Evolutionary conservation across 1,140 invertebrate genomes (phyloP).

Genomic region (Prorops nasuta): DNA sequence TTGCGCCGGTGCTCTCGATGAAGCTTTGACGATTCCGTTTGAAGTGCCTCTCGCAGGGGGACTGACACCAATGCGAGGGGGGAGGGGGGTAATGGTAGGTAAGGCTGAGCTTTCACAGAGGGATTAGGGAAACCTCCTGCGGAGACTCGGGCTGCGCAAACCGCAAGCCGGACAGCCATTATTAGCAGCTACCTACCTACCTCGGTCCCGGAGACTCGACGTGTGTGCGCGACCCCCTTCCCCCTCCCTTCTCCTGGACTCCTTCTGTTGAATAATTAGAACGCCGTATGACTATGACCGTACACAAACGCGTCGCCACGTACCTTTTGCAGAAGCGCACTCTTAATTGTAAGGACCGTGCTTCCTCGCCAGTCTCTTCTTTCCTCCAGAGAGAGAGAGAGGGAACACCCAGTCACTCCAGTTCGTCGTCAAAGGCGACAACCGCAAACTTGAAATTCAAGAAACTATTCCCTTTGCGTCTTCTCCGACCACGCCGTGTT

Average conservation of each 20-base stretch:
- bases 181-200: slow-evolving; percentile 41
- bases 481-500: too few species aligned
- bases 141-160: slow-evolving; percentile 33
- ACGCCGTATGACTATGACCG: slow-evolving; percentile 21
- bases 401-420: too few species aligned
- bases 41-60: slow-evolving; percentile 37
- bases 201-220: slow-evolving; percentile 22
- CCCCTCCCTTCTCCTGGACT: too few species aligned
- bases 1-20: slow-evolving; percentile 44
- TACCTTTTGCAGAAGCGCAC: not conserved
- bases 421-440: too few species aligned
- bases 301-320: not conserved
- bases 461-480: too few species aligned
- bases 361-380: not conserved
- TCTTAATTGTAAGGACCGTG: slow-evolving; percentile 10
- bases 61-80: too few species aligned
- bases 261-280: slow-evolving; percentile 47
- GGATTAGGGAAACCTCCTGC: slow-evolving; percentile 47
- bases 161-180: slow-evolving; percentile 51
- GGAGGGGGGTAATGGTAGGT: too few species aligned
- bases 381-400: too few species aligned
- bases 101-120: slow-evolving; percentile 46
- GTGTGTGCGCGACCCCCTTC: too few species aligned
- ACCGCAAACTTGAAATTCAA: too few species aligned
- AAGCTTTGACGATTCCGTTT: slow-evolving; percentile 55